Evolutionary conservation across 2,113 vertebrate genomes (phyloP), one percentile per base, ranked within the genome.

Genomic region (Puntigrus tetrazona): DNA sequence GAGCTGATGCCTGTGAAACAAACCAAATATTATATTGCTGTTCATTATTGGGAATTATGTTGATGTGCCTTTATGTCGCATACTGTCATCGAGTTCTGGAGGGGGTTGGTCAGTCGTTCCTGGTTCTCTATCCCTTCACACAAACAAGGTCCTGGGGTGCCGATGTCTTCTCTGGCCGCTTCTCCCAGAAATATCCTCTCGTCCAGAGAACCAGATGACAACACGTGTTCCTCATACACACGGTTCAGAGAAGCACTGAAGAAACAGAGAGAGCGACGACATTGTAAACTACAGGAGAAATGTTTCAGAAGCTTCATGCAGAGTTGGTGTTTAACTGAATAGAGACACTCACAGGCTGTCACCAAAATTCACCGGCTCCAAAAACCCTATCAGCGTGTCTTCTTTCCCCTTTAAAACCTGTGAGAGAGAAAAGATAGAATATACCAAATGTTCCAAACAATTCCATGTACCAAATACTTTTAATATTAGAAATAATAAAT

Each of bases 161-260:
- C 96, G 41, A 98, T 96, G 88, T 97, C 96, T 76, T 97, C 97
- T 9, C 93, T 96, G 0, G 96, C 96, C 36, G 95, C 96, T 16
- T 98, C 97, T 0, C 96, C 96, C 0, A 97, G 94, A 90, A 98
- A 99, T 86, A 98, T 96, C 65, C 97, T 90, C 91, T 99, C 97
- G 76, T 99, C 97, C 3, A 99, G 91, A 59, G 96, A 94, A 41
- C 97, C 97, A 4, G 95, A 94, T 1, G 97, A 95, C 86, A 99
- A 80, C 1, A 98, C 91, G 3, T 96, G 96, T 84, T 97, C 97
- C 85, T 99, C 97, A 0, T 99, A 99, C 36, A 95, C 95, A 38
- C 97, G 96, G 88, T 93, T 96, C 90, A 99, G 94, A 86, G 96
- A 95, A 92, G 97, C 93, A 72, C 97, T 98, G 43, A 74, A 82